phyloP scores from a whole-genome alignment of 2,888 invertebrate genomes.

The Agrilus cyanescens region DNA sequence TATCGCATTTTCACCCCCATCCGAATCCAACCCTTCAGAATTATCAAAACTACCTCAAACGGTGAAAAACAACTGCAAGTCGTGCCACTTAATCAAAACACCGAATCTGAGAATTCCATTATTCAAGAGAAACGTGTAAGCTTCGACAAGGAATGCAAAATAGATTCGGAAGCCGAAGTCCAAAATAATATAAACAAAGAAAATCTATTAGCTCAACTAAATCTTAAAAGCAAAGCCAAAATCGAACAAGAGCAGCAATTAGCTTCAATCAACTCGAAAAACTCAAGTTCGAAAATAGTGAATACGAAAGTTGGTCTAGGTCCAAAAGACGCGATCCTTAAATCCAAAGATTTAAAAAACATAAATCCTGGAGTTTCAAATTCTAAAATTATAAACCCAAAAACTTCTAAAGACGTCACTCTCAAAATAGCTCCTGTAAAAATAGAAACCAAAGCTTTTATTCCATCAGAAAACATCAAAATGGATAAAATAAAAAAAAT shows the following conservation, averaged over 20 bases:
- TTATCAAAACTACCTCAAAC: conserved; percentile 29
- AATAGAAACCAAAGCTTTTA: no score
- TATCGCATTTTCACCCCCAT: conserved; percentile 44
- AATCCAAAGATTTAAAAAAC: no score
- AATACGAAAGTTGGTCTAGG: no score
- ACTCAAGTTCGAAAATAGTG: no score
- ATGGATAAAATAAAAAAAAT: conserved; percentile 7
- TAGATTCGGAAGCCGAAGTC: conserved; percentile 7
- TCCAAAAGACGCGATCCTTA: no score
- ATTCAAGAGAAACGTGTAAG: conserved; percentile 1
- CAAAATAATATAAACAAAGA: conserved; percentile 23
- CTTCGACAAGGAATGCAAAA: background rate
- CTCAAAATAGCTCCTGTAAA: no score
- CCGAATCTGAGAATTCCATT: conserved; percentile 2
- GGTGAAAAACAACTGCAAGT: conserved; percentile 33
- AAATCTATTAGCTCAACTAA: conserved; percentile 29
- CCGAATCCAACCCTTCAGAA: conserved; percentile 33
- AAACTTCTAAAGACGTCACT: no score
- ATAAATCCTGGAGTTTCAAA: no score
- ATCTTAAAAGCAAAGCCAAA: conserved; percentile 29
- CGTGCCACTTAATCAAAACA: conserved; percentile 23
- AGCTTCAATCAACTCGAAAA: no score
- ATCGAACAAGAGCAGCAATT: conserved; percentile 2
- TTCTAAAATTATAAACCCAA: no score
- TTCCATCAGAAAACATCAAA: conserved; percentile 2